phyloP scores from a whole-genome alignment of 2,888 invertebrate species.

The Morpho achilles region DNA sequence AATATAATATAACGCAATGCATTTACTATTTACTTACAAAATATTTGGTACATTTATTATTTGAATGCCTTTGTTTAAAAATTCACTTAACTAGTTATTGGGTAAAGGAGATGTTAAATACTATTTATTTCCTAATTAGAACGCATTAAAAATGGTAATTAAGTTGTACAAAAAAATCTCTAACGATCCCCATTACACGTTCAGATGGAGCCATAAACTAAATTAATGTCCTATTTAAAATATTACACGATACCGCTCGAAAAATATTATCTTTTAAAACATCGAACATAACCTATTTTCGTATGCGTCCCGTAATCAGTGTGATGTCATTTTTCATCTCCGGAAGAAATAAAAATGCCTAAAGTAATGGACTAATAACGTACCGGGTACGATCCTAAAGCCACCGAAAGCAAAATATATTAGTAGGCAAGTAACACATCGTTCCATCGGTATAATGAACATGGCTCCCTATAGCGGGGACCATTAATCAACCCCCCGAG shows the following conservation, averaged over 20 bases:
- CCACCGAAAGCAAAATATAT: constrained; percentile 69
- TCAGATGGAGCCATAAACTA: constrained; percentile 42
- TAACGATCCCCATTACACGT: constrained; percentile 30
- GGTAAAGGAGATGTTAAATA: constrained; percentile 1
- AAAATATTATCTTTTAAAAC: constrained; percentile 38
- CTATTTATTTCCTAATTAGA: constrained; percentile 19
- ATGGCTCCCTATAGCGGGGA: constrained; percentile 70
- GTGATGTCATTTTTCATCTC: constrained; percentile 59
- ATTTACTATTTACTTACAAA: too few species aligned
- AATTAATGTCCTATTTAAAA: constrained; percentile 40
- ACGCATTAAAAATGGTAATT: constrained; percentile 22
- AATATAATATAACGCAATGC: too few species aligned
- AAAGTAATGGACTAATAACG: constrained; percentile 72
- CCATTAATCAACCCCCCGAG: constrained; percentile 68
- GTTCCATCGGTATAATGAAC: constrained; percentile 75
- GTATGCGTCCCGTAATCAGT: constrained; percentile 47
- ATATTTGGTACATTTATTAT: too few species aligned
- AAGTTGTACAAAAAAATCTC: constrained; percentile 25
- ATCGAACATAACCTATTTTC: constrained; percentile 39
- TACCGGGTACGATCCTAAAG: constrained; percentile 41
- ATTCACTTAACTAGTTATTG: not conserved
- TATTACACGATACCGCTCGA: constrained; percentile 38
- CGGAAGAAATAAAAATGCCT: constrained; percentile 70
- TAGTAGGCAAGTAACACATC: constrained; percentile 75
- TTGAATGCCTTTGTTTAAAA: not conserved